Evolutionary conservation across 2,797 vertebrate genomes (phyloP).

Genomic region (Microctenopoma stevenorrisi): DNA sequence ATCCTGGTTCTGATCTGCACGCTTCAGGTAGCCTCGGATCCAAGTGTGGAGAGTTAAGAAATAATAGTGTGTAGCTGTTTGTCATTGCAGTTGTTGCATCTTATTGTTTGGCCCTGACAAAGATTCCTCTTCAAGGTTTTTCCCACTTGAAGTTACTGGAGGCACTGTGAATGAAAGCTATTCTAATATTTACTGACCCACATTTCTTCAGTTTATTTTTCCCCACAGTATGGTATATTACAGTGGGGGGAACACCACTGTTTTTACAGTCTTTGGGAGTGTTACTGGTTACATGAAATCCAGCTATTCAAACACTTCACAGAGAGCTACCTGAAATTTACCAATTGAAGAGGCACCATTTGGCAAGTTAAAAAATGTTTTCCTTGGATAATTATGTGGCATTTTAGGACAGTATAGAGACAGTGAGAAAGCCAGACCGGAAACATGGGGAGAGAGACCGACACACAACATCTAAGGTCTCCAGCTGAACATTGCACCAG

Average conservation of each 20-base stretch:
- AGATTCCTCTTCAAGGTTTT: neutral
- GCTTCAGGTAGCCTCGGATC: constrained; percentile 91
- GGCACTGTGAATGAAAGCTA: neutral
- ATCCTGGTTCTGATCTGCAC: constrained; percentile 92
- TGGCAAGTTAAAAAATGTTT: too few relatives aligned
- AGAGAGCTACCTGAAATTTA: neutral
- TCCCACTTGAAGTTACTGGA: neutral
- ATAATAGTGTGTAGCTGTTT: constrained; percentile 1
- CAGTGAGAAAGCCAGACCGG: too few relatives aligned
- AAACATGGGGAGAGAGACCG: too few relatives aligned
- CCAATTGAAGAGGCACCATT: neutral
- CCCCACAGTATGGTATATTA: neutral
- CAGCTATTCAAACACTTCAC: neutral
- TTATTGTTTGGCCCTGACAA: neutral
- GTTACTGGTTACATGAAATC: neutral
- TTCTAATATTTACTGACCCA: neutral
- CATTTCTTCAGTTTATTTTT: neutral
- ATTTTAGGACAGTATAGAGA: too few relatives aligned
- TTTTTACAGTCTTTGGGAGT: neutral
- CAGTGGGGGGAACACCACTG: neutral
- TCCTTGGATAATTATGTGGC: too few relatives aligned
- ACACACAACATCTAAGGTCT: too few relatives aligned
- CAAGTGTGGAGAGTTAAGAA: constrained; percentile 87
- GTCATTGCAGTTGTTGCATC: neutral
- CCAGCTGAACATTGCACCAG: too few relatives aligned